Conservation (phyloP, 2,888 invertebrate species). For the Therioaphis trifolii region DNA sequence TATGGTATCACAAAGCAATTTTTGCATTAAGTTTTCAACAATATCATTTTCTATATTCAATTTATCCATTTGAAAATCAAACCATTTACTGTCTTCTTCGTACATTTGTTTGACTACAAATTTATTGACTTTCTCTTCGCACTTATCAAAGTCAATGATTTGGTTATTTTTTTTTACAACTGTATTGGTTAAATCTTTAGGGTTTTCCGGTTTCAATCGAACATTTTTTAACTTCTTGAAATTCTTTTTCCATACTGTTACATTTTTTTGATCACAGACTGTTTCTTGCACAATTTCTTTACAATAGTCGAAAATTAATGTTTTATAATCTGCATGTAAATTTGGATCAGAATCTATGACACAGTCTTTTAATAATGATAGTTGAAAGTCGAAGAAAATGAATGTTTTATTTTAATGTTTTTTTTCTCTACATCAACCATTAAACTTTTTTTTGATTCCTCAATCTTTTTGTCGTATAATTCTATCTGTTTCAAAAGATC, state of each 20-base stretch:
- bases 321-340: no score
- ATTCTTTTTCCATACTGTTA: slow-evolving; percentile 34
- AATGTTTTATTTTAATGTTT: background rate
- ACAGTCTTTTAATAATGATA: background rate
- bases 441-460: slow-evolving; percentile 47
- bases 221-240: slow-evolving; percentile 21
- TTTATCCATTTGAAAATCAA: slow-evolving; percentile 46
- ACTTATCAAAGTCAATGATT: slow-evolving; percentile 25
- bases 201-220: background rate
- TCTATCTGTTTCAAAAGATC: slow-evolving; percentile 51
- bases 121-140: slow-evolving; percentile 49
- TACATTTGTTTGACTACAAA: slow-evolving; percentile 46
- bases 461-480: slow-evolving; percentile 51
- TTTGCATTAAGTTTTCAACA: no score
- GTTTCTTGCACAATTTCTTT: slow-evolving; percentile 26
- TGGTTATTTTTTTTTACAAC: slow-evolving; percentile 22
- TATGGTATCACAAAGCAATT: slow-evolving; percentile 47
- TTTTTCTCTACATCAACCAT: slow-evolving; percentile 35
- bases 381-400: slow-evolving; percentile 8
- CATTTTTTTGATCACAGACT: background rate
- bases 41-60: slow-evolving; percentile 40
- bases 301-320: slow-evolving; percentile 49
- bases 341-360: slow-evolving; percentile 7
- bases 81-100: slow-evolving; percentile 45
- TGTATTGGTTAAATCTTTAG: slow-evolving; percentile 23